phyloP scores from a whole-genome alignment of 2,113 vertebrate species.

The Zosterops hypoxanthus region DNA sequence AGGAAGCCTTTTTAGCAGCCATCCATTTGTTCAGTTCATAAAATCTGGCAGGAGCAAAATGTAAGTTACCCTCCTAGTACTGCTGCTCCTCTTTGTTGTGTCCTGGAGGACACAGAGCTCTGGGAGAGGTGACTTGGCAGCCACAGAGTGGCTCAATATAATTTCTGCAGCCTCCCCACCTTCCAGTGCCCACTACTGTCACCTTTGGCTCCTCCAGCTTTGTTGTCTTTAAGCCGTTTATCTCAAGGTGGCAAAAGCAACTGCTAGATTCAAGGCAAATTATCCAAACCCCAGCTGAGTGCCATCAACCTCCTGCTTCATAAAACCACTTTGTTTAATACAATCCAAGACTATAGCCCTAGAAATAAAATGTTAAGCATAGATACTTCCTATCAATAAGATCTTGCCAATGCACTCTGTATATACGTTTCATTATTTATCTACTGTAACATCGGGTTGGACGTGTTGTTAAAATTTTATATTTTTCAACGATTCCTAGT shows the following conservation, averaged over 20 bases:
- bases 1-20: not conserved
- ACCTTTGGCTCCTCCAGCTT: not conserved
- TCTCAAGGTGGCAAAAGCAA: not conserved
- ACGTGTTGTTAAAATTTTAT: conserved; percentile 3
- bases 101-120: not conserved
- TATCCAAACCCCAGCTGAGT: not conserved
- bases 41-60: not conserved
- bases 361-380: not conserved
- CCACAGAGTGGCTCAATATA: not conserved
- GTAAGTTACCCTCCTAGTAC: not conserved
- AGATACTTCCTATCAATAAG: not conserved
- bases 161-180: not conserved
- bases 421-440: not conserved
- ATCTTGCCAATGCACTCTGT: not conserved
- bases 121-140: not conserved
- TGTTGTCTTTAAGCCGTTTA: not conserved
- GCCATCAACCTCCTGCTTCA: not conserved
- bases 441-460: not conserved
- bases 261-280: not conserved
- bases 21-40: not conserved
- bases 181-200: not conserved
- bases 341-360: not conserved
- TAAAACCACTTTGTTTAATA: not conserved
- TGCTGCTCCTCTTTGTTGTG: not conserved
- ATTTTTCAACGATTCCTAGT: not conserved